Evolutionary conservation across 2,888 invertebrate genomes (phyloP), one percentile per base, ranked within the genome.

Genomic region (Eupithecia subumbrata): DNA sequence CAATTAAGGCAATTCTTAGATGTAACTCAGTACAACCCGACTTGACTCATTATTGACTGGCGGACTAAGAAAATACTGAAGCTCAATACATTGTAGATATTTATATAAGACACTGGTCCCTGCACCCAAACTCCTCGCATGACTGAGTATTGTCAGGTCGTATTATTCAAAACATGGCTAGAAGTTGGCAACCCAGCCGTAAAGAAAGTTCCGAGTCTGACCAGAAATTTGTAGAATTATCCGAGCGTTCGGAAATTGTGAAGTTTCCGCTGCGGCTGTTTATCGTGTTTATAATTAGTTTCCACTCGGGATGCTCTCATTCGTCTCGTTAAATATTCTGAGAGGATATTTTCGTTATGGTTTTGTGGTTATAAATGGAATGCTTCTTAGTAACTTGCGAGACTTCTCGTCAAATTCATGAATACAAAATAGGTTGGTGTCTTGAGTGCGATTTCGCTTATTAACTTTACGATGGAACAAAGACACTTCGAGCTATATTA

Each of bases 251-350:
- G 78, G 74, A 79, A 80, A 79, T 83, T 81, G 79, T 79, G 77
- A 79, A 81, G 77, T 80, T 81, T 78, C 77, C 78, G 77, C 77
- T 76, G 74, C 75, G 82, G 74, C 78, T 83, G 80, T 82, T 81
- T 82, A 79, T 79, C 81, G 81, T 80, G 81, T 76, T 82, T 80
- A 79, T 80, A 76, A 80, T 80, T 76, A 80, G 74, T 77, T 76
- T 74, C 69, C 66, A 69, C 69, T 71, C 69, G 56, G 73, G 75
- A 73, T 72, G 73, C 78, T 72, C 78, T 73, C 72, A 76, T 76
- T 78, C 77, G 74, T 79, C 77, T 76, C 77, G 78, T 80, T 79
- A 75, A 75, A 80, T 79, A 77, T 80, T 81, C 76, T 69, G 78
- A 69, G 70, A 75, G 74, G 43, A 72, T 75, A 76, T 74, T 77